A percentile compares a stretch with the other conserved stretches of the same genome.
Evolutionary conservation across 2,888 invertebrate species (phyloP).

Genomic region (Ditylenchus weischeri): DNA sequence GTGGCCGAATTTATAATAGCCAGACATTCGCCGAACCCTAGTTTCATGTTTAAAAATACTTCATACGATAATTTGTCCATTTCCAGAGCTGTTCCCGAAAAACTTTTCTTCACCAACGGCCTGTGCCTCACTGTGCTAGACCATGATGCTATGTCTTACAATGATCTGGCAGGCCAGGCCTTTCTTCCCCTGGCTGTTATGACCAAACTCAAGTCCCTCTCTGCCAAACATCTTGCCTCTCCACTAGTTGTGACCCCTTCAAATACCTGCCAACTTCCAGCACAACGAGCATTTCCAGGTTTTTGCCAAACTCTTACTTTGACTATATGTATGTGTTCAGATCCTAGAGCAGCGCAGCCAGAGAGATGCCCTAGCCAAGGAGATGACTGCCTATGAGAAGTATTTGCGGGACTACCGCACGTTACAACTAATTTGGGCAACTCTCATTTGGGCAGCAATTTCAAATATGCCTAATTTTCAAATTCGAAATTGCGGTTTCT

Average conservation of each 20-base stretch:
- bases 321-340: slow-evolving; percentile 12
- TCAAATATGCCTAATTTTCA: too few species aligned
- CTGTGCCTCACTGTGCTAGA: slow-evolving; percentile 48
- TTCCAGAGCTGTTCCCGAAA: slow-evolving; percentile 43
- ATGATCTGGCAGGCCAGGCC: slow-evolving; percentile 37
- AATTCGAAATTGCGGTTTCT: too few species aligned
- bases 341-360: slow-evolving; percentile 33
- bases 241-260: slow-evolving; percentile 26
- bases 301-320: slow-evolving; percentile 6
- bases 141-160: slow-evolving; percentile 41
- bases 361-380: slow-evolving; percentile 30
- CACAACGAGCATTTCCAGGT: slow-evolving; percentile 31
- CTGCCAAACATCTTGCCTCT: slow-evolving; percentile 25
- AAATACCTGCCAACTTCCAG: slow-evolving; percentile 28
- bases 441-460: too few species aligned
- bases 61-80: too few species aligned
- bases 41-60: too few species aligned
- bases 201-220: slow-evolving; percentile 21
- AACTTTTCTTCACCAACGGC: slow-evolving; percentile 48
- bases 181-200: slow-evolving; percentile 30
- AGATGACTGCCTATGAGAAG: slow-evolving; percentile 33
- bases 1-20: too few species aligned
- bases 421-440: too few species aligned
- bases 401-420: slow-evolving; percentile 35
- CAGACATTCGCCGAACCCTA: too few species aligned